Evolutionary conservation across 2,797 vertebrate species (phyloP), one percentile per base, ranked within the genome.

Genomic region (Propithecus deckenii): DNA sequence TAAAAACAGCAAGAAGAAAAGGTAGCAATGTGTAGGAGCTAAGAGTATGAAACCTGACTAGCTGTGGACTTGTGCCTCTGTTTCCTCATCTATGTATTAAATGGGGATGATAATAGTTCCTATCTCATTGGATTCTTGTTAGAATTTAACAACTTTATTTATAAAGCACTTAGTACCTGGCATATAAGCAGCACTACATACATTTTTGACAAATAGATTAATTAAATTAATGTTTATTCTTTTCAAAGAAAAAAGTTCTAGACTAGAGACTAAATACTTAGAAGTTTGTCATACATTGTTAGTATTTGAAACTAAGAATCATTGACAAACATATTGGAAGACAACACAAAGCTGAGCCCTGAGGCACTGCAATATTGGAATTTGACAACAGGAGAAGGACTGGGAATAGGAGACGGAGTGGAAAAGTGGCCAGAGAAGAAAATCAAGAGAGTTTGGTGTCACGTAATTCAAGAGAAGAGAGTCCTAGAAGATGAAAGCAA

Each of bases 211-310:
- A 76, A 95, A 32, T 75, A 59, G 1, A 52, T 50, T 76, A 65
- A 79, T 84, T 65, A 69, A 81, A 69, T 83, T 96, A 80, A 17
- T 90, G 35, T 94, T 91, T 86, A 72, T 17, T 91, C 25, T 83
- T 74, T 91, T 50, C 55, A 75, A 89, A 89, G 43, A n/a, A 55
- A 76, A 89, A 93, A 20, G 1, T 3, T 78, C 11, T 63, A 88
- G 14, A 78, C 28, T 41, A 75, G 4, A 76, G 20, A 72, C 75
- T 67, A 92, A 84, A 46, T 89, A 61, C 41, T 81, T 59, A 63
- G 12, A 96, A 80, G 61, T 86, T 72, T 12, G 8, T n/a, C 4
- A 1, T 23, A 46, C n/a, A 7, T 35, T 65, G 11, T 38, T 83
- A 7, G 17, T 79, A 30, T 67, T 46, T 84, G 59, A 95, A 97